Conservation (phyloP, 2,797 vertebrate species). For the Nannoperca australis region DNA sequence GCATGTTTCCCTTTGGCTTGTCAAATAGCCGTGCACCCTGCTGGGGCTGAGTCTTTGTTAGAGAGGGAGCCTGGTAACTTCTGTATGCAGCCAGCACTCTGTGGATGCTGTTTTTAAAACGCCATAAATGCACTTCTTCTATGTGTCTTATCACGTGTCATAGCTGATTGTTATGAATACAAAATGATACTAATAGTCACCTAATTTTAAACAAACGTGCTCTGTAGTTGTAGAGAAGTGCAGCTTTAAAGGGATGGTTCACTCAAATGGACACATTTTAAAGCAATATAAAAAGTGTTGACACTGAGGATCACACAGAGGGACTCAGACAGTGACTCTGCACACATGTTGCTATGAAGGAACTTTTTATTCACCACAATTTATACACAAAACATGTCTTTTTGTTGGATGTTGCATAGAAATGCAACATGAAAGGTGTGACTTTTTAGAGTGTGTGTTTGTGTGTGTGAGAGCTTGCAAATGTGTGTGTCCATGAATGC, state of each 20-base stretch:
- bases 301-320: too few species aligned
- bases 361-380: not conserved
- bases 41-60: slow-evolving; percentile 75
- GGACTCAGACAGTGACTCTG: too few species aligned
- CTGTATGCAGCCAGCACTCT: slow-evolving; percentile 16
- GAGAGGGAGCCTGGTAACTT: slow-evolving; percentile 29
- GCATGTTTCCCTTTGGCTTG: slow-evolving; percentile 80
- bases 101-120: slow-evolving; percentile 37
- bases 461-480: slow-evolving; percentile 3
- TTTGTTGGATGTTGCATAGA: not conserved
- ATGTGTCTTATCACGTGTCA: slow-evolving; percentile 5
- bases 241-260: not conserved
- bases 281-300: too few species aligned
- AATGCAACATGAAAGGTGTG: slow-evolving; percentile 3
- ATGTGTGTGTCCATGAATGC: not conserved
- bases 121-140: slow-evolving; percentile 11
- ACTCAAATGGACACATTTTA: not conserved
- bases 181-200: slow-evolving; percentile 9
- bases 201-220: not conserved
- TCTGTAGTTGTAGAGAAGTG: not conserved
- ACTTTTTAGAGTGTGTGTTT: not conserved
- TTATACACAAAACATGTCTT: not conserved
- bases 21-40: slow-evolving; percentile 73
- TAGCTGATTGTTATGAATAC: slow-evolving; percentile 26
- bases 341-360: not conserved